These are phyloP conservation scores for Zaprionus obscuricornis DNA, from an alignment of 2,888 invertebrate genomes.

Conservation along the genomic window DNA sequence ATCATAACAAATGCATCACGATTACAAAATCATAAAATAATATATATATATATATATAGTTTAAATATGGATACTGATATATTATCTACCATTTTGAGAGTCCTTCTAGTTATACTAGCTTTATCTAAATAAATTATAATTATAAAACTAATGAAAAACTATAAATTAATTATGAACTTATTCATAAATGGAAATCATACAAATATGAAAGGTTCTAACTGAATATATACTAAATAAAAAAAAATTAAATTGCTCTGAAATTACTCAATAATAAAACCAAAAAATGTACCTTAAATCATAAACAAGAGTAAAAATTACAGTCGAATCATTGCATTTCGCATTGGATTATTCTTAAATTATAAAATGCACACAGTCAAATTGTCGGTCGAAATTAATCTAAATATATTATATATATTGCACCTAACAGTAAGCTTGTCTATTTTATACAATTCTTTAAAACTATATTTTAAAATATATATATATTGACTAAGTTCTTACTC, in stretches of 20 bases:
- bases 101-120: conserved; percentile 3
- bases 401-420: too few relatives aligned
- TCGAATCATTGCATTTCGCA: conserved; percentile 18
- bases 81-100: too few relatives aligned
- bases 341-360: neutral
- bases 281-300: conserved; percentile 61
- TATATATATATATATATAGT: too few relatives aligned
- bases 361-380: conserved; percentile 23
- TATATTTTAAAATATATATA: too few relatives aligned
- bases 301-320: conserved; percentile 40
- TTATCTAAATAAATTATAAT: conserved; percentile 27
- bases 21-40: conserved; percentile 50
- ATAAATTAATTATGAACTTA: conserved; percentile 37
- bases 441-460: too few relatives aligned
- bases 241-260: conserved; percentile 76
- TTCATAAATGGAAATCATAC: conserved; percentile 23
- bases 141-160: conserved; percentile 19
- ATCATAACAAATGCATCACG: conserved; percentile 35
- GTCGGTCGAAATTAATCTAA: neutral
- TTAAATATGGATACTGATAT: conserved; percentile 21
- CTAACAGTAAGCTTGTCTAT: too few relatives aligned
- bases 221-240: conserved; percentile 20
- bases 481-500: too few relatives aligned
- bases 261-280: conserved; percentile 35
- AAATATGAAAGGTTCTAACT: conserved; percentile 22